Conservation (phyloP, 2,113 vertebrate genomes). For the Myotis davidii region DNA sequence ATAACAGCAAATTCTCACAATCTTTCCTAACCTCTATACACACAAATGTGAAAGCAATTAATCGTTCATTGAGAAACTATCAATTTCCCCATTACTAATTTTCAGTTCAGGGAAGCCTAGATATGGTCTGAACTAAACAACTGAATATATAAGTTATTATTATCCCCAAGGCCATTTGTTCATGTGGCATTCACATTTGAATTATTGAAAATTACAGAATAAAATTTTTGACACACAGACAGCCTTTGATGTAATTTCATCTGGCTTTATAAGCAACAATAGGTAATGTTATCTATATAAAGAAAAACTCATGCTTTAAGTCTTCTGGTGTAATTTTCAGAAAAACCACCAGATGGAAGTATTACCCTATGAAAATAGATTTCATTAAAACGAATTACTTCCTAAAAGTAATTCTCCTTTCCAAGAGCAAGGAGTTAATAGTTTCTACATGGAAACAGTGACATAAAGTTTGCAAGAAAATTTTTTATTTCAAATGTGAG, state of each 20-base stretch:
- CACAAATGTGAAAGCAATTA: background rate
- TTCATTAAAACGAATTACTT: background rate
- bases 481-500: slow-evolving; percentile 23
- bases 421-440: background rate
- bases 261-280: slow-evolving; percentile 7
- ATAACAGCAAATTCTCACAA: background rate
- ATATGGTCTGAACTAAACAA: background rate
- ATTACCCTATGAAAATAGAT: slow-evolving; percentile 30
- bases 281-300: background rate
- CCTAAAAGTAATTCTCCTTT: slow-evolving; percentile 17
- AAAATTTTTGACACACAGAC: background rate
- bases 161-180: background rate
- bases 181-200: background rate
- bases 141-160: background rate
- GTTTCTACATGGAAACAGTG: background rate
- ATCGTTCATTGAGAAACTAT: background rate
- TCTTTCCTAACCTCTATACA: background rate
- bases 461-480: background rate
- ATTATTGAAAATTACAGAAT: background rate
- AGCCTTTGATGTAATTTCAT: slow-evolving; percentile 10
- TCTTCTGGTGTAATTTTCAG: slow-evolving; percentile 31
- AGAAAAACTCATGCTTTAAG: background rate
- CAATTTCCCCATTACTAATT: background rate
- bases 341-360: slow-evolving; percentile 70
- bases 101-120: background rate